Conservation (phyloP, 2,888 invertebrate species). For the Tenthredo notha region DNA sequence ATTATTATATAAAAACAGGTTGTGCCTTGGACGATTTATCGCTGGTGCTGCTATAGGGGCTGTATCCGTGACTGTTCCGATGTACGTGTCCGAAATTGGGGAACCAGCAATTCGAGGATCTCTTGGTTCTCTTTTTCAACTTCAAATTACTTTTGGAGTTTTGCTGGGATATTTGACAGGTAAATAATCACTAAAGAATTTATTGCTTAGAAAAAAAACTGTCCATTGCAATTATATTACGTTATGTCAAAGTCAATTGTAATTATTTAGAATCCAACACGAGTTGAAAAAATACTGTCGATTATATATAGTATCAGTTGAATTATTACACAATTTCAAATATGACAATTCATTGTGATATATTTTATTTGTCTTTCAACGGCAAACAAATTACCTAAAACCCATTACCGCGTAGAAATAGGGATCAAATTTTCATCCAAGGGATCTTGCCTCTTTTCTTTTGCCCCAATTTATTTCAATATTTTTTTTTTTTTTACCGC, state of each 20-base stretch:
- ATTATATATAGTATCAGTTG: not conserved
- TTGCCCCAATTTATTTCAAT: not conserved
- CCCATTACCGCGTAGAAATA: not conserved
- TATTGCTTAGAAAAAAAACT: not conserved
- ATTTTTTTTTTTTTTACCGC: not conserved
- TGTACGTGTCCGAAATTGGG: constrained; percentile 84
- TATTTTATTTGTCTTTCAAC: not conserved
- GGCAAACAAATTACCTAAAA: not conserved
- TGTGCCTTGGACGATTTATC: constrained; percentile 81
- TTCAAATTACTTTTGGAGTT: constrained; percentile 84
- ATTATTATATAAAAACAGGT: constrained; percentile 60
- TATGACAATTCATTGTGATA: not conserved
- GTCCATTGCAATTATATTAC: not conserved
- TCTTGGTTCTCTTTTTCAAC: constrained; percentile 85
- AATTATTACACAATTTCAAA: not conserved
- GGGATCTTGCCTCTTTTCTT: not conserved
- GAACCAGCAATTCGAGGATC: constrained; percentile 83
- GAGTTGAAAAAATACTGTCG: not conserved
- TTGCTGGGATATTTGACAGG: constrained; percentile 80
- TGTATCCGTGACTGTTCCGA: constrained; percentile 84
- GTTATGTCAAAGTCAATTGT: not conserved
- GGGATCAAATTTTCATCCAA: constrained; percentile 12
- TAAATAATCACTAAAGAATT: not conserved
- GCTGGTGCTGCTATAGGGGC: constrained; percentile 84
- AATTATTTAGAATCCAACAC: not conserved